Evolutionary conservation across 2,888 invertebrate species (phyloP).

Genomic region (Pseudolycoriella hygida): DNA sequence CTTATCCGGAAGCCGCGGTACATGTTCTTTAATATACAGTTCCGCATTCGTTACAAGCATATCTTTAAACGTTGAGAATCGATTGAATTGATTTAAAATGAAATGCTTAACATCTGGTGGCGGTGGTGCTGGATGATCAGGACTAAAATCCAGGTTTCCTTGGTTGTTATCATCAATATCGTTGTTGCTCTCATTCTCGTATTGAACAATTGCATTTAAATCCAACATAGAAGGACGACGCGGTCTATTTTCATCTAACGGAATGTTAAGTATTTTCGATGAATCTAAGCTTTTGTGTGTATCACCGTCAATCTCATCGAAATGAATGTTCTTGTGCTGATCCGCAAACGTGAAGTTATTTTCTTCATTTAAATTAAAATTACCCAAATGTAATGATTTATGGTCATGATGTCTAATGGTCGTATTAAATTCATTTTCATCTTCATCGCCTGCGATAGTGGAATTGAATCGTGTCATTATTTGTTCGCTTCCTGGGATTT

Average conservation of each 20-base stretch:
- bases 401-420: background rate
- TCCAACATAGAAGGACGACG: background rate
- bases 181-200: conserved; percentile 1
- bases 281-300: background rate
- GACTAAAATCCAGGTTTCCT: conserved; percentile 9
- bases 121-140: conserved; percentile 34
- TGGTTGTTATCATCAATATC: background rate
- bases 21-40: conserved; percentile 33
- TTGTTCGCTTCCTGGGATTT: conserved; percentile 23
- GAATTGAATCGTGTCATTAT: conserved; percentile 12
- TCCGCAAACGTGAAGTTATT: background rate
- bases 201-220: conserved; percentile 5
- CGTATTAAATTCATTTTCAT: background rate
- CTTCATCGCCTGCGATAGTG: background rate
- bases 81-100: conserved; percentile 11
- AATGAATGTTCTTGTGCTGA: background rate
- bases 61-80: conserved; percentile 23
- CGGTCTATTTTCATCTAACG: background rate
- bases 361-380: conserved; percentile 8
- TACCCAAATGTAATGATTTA: conserved; percentile 8
- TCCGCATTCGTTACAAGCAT: conserved; percentile 38
- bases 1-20: conserved; percentile 31
- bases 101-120: conserved; percentile 21
- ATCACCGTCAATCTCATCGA: too few species aligned
- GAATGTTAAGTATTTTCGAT: background rate